These are phyloP conservation scores for Camarhynchus parvulus DNA, from an alignment of 2,113 vertebrate genomes.

Conservation along the genomic window DNA sequence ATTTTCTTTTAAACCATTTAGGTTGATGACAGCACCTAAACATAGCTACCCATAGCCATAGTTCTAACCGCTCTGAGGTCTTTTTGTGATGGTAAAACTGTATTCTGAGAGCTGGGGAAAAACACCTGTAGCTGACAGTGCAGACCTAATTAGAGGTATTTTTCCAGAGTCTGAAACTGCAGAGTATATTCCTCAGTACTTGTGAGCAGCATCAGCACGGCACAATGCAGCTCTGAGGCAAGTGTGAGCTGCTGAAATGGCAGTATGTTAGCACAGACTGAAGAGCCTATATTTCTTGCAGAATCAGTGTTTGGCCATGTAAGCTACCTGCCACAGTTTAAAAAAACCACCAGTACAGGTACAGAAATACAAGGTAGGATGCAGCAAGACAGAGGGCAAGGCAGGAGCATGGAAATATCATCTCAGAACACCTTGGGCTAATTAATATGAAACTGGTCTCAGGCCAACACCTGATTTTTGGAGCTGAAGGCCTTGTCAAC, in stretches of 20 bases:
- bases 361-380: not conserved
- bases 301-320: not conserved
- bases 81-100: not conserved
- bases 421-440: not conserved
- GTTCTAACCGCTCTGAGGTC: not conserved
- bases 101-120: not conserved
- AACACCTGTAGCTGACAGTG: not conserved
- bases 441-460: not conserved
- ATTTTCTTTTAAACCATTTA: not conserved
- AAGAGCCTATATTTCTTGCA: not conserved
- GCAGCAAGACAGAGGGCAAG: not conserved
- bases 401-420: not conserved
- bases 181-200: not conserved
- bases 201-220: not conserved
- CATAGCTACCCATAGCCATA: not conserved
- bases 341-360: not conserved
- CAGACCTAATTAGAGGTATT: not conserved
- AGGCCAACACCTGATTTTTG: not conserved
- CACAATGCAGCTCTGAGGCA: not conserved
- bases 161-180: not conserved
- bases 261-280: not conserved
- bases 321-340: not conserved
- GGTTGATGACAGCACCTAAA: not conserved
- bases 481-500: not conserved
- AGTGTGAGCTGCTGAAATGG: not conserved